Evolutionary conservation across 2,113 vertebrate species (phyloP).

Genomic region (Steatornis caripensis): DNA sequence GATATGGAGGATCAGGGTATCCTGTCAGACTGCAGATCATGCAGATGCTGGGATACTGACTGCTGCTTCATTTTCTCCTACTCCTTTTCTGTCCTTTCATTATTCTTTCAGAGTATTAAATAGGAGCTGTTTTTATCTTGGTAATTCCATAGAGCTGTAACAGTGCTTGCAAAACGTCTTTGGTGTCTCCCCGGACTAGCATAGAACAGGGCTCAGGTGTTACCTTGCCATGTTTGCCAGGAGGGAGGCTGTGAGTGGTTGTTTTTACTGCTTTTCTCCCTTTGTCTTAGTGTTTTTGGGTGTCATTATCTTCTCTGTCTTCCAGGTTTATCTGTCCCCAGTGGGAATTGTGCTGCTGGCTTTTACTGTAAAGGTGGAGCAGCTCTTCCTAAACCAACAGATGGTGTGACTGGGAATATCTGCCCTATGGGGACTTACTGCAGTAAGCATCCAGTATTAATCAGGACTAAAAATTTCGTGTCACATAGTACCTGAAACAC

Average conservation of each 20-base stretch:
- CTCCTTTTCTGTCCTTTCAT: background rate
- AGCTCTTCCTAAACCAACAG: constrained; percentile 74
- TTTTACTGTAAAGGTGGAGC: constrained; percentile 84
- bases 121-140: background rate
- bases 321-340: constrained; percentile 81
- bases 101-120: background rate
- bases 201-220: background rate
- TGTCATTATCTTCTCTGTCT: background rate
- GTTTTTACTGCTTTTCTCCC: background rate
- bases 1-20: background rate
- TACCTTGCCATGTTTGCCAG: background rate
- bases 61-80: background rate
- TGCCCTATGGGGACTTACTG: constrained; percentile 88
- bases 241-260: background rate
- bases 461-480: fast-evolving
- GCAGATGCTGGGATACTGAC: background rate
- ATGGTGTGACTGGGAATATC: constrained; percentile 78
- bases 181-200: background rate
- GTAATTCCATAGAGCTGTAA: fast-evolving
- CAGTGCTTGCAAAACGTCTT: background rate
- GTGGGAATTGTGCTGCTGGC: constrained; percentile 82
- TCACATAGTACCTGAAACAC: background rate
- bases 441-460: constrained; percentile 66
- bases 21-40: background rate
- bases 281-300: background rate